Percentiles rank a stretch among this genome's conserved stretches.
These are phyloP conservation scores for Platynereis dumerilii DNA, from an alignment of 2,888 invertebrate genomes.

Conservation along the genomic window DNA sequence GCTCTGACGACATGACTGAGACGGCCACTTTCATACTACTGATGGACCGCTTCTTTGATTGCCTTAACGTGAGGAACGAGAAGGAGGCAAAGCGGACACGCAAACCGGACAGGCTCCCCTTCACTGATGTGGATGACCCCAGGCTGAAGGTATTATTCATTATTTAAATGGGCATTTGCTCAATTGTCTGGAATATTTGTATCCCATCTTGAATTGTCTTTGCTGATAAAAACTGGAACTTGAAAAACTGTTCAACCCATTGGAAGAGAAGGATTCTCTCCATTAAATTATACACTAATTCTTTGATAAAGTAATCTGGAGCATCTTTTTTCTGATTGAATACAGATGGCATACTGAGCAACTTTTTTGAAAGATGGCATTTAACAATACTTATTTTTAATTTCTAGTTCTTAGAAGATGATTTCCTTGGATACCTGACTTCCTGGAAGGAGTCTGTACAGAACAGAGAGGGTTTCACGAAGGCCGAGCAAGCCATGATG, in stretches of 20 bases:
- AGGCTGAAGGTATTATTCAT: conserved; percentile 1
- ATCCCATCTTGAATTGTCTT: not conserved
- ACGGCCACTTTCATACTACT: not conserved
- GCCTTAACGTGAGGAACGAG: not conserved
- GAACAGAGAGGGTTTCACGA: conserved; percentile 1
- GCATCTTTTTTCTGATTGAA: too few relatives aligned
- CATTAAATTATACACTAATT: too few relatives aligned
- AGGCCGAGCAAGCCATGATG: conserved; percentile 8
- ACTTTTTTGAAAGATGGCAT: too few relatives aligned
- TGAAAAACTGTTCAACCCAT: not conserved
- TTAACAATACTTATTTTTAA: too few relatives aligned
- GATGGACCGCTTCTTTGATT: conserved; percentile 14
- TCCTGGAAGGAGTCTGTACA: conserved; percentile 8
- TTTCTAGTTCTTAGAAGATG: conserved; percentile 4
- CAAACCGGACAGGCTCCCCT: not conserved
- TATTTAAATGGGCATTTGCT: not conserved
- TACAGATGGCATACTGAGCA: too few relatives aligned
- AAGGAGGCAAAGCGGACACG: not conserved
- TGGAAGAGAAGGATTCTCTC: too few relatives aligned
- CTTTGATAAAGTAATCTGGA: too few relatives aligned
- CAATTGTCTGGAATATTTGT: not conserved
- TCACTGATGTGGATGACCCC: not conserved
- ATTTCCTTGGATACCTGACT: conserved; percentile 9
- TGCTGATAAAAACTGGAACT: not conserved
- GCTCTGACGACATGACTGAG: not conserved